Evolutionary conservation across 2,113 vertebrate species (phyloP), one percentile per base, ranked within the genome.

Genomic region (Corythornis madagascariensis): DNA sequence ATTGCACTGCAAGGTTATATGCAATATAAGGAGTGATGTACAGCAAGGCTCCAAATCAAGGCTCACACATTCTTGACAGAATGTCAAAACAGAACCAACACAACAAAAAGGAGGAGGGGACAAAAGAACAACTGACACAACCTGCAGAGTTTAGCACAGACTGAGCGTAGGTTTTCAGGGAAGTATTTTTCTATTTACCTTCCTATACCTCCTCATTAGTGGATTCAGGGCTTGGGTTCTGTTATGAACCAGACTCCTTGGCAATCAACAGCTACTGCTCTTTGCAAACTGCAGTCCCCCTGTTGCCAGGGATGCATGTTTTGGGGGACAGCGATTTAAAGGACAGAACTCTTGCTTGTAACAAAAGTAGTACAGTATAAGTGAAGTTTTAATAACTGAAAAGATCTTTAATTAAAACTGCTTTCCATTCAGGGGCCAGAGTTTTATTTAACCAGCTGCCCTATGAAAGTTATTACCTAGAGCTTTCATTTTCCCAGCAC

Each of bases 381-480:
- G 85, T 60, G 67, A 70, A 72, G n/a, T 81, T 93, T 95, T 93
- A 96, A 96, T 95, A 95, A 95, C 83, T 88, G 90, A 78, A 70
- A 67, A 91, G 76, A 69, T 81, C 71, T 88, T 86, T 95, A 74
- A 95, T 95, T 84, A 90, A 80, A 95, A 94, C 85, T 67, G 61
- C 35, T 61, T 88, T 81, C 83, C 50, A 85, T 94, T 76, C 75
- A 82, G 50, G 78, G 85, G 43, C 61, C 83, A 45, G 53, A 81
- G 24, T 95, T 95, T 88, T 88, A 86, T 96, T 97, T 97, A 96
- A 89, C 85, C 77, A 82, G 64, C 87, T 91, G 63, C 67, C 93
- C 79, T 77, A 40, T 52, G 89, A 90, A 97, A 78, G 84, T 86
- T 94, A 92, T 90, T 96, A 96, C 65, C 86, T 83, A 77, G 90